Evolutionary conservation across 2,888 invertebrate species (phyloP).

Genomic region (Drepanosiphum platanoidis): DNA sequence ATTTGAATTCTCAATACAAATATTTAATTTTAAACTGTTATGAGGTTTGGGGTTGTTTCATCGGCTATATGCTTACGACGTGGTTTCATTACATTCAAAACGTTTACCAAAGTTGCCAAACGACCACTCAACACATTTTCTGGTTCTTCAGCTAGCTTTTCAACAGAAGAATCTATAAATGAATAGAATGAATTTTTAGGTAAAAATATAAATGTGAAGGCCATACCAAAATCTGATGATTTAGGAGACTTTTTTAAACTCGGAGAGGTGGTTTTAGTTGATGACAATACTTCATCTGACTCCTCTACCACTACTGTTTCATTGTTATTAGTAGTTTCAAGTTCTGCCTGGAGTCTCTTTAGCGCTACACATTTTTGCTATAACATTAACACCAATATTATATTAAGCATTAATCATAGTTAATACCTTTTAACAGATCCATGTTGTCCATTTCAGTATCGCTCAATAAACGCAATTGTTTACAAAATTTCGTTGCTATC

Average conservation of each 20-base stretch:
- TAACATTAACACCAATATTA: background rate
- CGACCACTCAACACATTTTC: slow-evolving; percentile 54
- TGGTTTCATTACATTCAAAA: slow-evolving; percentile 57
- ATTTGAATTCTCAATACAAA: background rate
- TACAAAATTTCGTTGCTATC: slow-evolving; percentile 83
- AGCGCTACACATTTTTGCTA: slow-evolving; percentile 22
- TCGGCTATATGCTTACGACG: slow-evolving; percentile 39
- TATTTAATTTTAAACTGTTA: slow-evolving; percentile 27
- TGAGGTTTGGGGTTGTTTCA: slow-evolving; percentile 32
- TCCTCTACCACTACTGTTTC: slow-evolving; percentile 21
- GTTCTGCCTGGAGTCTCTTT: slow-evolving; percentile 51
- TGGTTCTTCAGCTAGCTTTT: slow-evolving; percentile 55
- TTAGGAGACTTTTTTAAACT: slow-evolving; percentile 56
- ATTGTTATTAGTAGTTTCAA: slow-evolving; percentile 28
- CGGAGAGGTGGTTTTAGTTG: slow-evolving; percentile 32
- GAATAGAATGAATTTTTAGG: background rate
- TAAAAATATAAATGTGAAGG: background rate
- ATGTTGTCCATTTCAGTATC: slow-evolving; percentile 88
- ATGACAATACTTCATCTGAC: slow-evolving; percentile 41
- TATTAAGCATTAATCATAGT: background rate
- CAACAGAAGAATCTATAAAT: slow-evolving; percentile 56
- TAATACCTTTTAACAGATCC: slow-evolving; percentile 78
- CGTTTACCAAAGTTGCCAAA: slow-evolving; percentile 51
- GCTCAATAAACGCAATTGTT: slow-evolving; percentile 81
- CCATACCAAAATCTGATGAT: slow-evolving; percentile 52